Evolutionary conservation across 2,797 vertebrate species (phyloP), one percentile per base, ranked within the genome.

Genomic region (Ctenopoma multispine): DNA sequence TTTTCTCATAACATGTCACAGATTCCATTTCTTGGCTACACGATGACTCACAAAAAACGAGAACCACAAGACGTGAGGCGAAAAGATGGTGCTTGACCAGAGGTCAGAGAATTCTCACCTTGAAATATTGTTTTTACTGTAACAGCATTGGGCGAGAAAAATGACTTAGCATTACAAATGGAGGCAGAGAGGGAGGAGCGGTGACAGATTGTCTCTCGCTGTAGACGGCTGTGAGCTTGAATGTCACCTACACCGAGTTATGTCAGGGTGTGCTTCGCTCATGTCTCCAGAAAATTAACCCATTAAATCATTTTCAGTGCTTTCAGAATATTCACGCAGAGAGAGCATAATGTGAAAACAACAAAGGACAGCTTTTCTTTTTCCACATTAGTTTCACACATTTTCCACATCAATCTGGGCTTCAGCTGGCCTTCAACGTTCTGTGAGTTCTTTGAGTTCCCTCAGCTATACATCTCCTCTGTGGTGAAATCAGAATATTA

Each of bases 171-270:
- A 77, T 76, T 72, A 84, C 60, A 88, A 66, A 89, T 82, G 57
- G 75, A 71, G 56, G 69, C 47, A 44, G 56, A 65, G 59, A 56
- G 44, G 40, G 58, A 77, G 69, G 62, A 72, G 60, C 1, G 0
- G 64, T 41, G 29, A 49, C 21, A 48, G 54, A 75, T 13, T 70
- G 63, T 57, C 21, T 84, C 66, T 43, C 49, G 3, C 62, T 53
- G 69, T 34, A 50, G 54, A 5, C 1, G 23, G 36, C 48, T 60
- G 41, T 15, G 7, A 81, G 69, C 60, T 49, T 79, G 72, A 84
- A 86, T 86, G 86, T 90, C 87, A 88, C 77, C 75, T 78, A 56
- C 57, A 41, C 41, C 59, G 79, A 77, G 63, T 80, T 62, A 80
- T 64, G 62, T 62, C 38, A 58, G 68, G 18, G 34, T 5, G 34